Base-by-base conservation (phyloP, 2,888 invertebrate genomes). In the Rambutsinella grinnellia region DNA sequence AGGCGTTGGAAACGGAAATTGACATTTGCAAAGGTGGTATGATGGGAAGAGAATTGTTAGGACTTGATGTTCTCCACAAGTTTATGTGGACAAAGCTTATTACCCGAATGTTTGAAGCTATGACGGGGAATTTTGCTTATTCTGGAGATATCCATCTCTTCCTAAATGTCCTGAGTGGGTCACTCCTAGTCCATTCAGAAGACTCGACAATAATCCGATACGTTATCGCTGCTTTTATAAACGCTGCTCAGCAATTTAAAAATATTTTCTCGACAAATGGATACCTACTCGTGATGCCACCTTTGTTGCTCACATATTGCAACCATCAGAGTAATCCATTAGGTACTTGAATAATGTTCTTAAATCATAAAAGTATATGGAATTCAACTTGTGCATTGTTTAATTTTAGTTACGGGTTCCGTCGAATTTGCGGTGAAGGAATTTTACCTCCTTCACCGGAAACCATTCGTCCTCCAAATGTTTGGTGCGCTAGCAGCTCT, bases 361-460 rank as follows among this genome's bases (percentile, higher is more conserved):
- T n/a, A n/a, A 24, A 13, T 56, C 15, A 24, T 23, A 23, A 24
- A 10, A 10, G 26, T 8, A 65, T 28, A 49, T 36, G 44, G 19
- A 21, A 67, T 5, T 3, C 44, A 56, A 17, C 24, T 27, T 74
- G 54, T 17, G 24, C 24, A 13, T 67, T 47, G 15, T 51, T 53
- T 19, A 65, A 61, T 24, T 8, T 62, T 56, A 23, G 94, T 99
- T 1, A 96, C 95, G 3, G 93, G 96, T 0, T 97, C 98, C 0
- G 95, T 99, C 67, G 98, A 99, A 86, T 99, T 98, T 86, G 96
- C 97, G 0, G 98, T 98, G 15, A 97, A 98, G 85, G 99, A 99
- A 86, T 99, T 99, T 87, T 99, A 99, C 87, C 90, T 99, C 74
- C 91, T 99, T 87, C 99, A 99, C 86, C 90, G 99, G 62, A 99